Conservation (phyloP, 2,113 vertebrate genomes). For the Periophthalmus modestus region DNA sequence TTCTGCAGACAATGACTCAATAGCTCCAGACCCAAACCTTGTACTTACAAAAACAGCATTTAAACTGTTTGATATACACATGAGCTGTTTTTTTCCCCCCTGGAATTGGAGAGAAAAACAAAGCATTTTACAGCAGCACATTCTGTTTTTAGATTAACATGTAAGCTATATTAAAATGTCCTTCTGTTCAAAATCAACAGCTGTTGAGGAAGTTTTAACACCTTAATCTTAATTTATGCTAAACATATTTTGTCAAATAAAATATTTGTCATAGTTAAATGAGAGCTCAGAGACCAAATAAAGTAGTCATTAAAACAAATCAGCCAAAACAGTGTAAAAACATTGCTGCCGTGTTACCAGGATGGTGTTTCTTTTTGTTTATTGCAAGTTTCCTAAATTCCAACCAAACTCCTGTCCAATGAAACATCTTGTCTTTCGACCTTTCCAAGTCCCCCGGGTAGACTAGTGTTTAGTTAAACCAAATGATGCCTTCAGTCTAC, state of each 20-base stretch:
- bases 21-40: conserved; percentile 25
- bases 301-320: conserved; percentile 11
- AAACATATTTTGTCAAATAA: not conserved
- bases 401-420: conserved; percentile 22
- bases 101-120: not conserved
- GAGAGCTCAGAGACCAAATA: conserved; percentile 2
- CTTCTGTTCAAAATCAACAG: conserved; percentile 6
- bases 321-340: not conserved
- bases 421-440: conserved; percentile 21
- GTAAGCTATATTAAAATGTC: too few relatives aligned
- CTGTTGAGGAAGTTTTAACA: not conserved
- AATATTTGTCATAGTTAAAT: not conserved
- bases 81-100: not conserved
- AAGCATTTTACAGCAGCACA: not conserved
- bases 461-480: conserved; percentile 45
- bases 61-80: conserved; percentile 2
- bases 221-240: not conserved
- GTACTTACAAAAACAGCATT: conserved; percentile 30
- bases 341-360: conserved; percentile 14
- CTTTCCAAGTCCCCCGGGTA: conserved; percentile 15
- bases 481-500: conserved; percentile 41
- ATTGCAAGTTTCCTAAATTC: conserved; percentile 38
- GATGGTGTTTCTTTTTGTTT: conserved; percentile 25
- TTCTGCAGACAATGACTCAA: conserved; percentile 18
- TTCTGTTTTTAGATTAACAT: not conserved